A percentile compares a stretch with the other conserved stretches of the same genome.
Conservation (phyloP, 2,113 vertebrate genomes). For the Castor canadensis region DNA sequence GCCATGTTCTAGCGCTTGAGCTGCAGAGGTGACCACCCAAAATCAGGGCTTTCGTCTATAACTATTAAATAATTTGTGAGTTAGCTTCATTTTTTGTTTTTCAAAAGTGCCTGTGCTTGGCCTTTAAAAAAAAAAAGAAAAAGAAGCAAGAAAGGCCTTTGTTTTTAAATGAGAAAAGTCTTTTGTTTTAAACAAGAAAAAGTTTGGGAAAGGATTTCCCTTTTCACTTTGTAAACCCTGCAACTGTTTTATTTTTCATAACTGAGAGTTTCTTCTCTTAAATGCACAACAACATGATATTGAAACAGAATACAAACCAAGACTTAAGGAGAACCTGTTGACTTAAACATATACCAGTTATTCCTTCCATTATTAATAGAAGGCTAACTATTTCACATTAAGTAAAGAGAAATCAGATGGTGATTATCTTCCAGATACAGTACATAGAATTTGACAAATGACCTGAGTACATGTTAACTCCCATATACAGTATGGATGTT, state of each 20-base stretch:
- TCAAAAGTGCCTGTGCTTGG: conserved; percentile 97
- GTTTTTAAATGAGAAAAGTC: too few relatives aligned
- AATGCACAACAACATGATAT: conserved; percentile 80
- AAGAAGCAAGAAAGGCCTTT: too few relatives aligned
- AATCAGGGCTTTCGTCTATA: conserved; percentile 92
- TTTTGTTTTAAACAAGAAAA: conserved; percentile 81
- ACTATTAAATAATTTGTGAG: conserved; percentile 89
- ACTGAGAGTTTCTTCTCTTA: conserved; percentile 81
- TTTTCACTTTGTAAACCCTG: conserved; percentile 85
- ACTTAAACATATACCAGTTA: conserved; percentile 74
- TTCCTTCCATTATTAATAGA: conserved; percentile 78
- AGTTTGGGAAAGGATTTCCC: conserved; percentile 76
- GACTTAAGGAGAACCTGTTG: conserved; percentile 77
- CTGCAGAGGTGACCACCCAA: conserved; percentile 88
- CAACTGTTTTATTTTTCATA: conserved; percentile 82
- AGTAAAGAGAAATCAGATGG: conserved; percentile 71
- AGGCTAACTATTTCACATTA: conserved; percentile 75
- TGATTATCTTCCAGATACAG: conserved; percentile 69
- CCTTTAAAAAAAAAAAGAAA: too few relatives aligned
- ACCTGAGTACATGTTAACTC: conserved; percentile 72
- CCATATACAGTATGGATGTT: conserved; percentile 58
- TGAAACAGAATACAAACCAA: conserved; percentile 81
- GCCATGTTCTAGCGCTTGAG: too few relatives aligned
- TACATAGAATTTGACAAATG: conserved; percentile 66
- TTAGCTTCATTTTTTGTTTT: conserved; percentile 88